Evolutionary conservation across 2,113 vertebrate genomes (phyloP), one percentile per base, ranked within the genome.

Genomic region (Actenoides hombroni): DNA sequence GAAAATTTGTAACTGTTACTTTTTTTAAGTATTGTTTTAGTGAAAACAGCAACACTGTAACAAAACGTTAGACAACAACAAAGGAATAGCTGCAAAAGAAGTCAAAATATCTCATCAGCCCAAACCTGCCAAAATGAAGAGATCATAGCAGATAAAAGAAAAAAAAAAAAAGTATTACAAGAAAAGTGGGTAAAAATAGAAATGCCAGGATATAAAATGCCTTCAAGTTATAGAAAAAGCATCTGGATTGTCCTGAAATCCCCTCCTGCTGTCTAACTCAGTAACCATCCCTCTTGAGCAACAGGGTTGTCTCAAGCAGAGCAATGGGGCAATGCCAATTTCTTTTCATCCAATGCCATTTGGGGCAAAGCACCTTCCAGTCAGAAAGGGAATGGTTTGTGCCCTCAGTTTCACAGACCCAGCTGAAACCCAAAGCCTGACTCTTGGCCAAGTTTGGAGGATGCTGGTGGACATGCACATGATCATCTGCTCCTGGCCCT

Each of bases 201-300:
- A 92, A 48, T 74, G 67, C 84, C 83, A 74, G 78, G 65, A 76
- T 88, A 49, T 57, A 80, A 93, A 82, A 88, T 92, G 95, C 86
- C 96, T 94, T 87, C 53, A 6, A 97, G 94, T 88, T 75, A 94
- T 2, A 92, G 88, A 80, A 95, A 83, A 88, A 80, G 86, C 91
- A 95, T 97, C 88, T 94, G 86, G 83, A 91, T 83, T 86, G 92
- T 90, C 95, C 96, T 97, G 82, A 94, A n/a, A 84, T 96, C 67
- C 86, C 94, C 93, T 94, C 83, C 56, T 94, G 71, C 89, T 94
- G 93, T 93, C 94, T 80, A 83, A 86, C 74, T 68, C 39, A 0
- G 87, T 73, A 63, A 78, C 15, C 60, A 11, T 91, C 80, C 86
- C 88, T 92, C 86, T 95, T 33, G 68, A 95, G 96, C 84, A 91